phyloP scores from a whole-genome alignment of 1,140 invertebrate species.

The Eufriesea mexicana region DNA sequence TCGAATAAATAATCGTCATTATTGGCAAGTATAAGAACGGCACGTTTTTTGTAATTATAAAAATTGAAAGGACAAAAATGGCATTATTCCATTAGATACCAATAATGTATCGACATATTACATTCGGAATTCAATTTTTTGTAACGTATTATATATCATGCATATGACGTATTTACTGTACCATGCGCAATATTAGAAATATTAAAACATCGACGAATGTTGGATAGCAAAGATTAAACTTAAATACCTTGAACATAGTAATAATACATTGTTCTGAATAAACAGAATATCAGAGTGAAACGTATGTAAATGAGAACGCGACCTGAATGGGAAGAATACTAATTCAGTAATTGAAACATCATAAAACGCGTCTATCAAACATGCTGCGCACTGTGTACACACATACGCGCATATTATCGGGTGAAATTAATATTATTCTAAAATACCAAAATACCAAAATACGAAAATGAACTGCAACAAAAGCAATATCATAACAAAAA shows the following conservation, averaged over 20 bases:
- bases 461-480: constrained; percentile 10
- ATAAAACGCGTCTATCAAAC: constrained; percentile 9
- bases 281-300: constrained; percentile 16
- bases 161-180: too few species aligned
- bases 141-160: too few species aligned
- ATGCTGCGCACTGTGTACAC: constrained; percentile 3
- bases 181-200: background rate
- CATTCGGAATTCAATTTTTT: background rate
- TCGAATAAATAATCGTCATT: background rate
- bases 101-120: background rate
- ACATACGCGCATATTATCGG: constrained; percentile 3
- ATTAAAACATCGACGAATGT: constrained; percentile 42
- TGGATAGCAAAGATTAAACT: constrained; percentile 6
- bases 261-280: constrained; percentile 26
- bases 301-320: constrained; percentile 19
- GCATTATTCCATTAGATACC: background rate
- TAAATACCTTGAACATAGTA: constrained; percentile 26
- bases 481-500: constrained; percentile 27
- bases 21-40: background rate
- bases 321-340: constrained; percentile 40
- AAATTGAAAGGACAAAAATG: background rate
- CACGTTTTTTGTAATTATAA: background rate
- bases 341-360: constrained; percentile 31
- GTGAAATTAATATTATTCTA: constrained; percentile 38
- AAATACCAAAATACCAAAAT: constrained; percentile 36